Evolutionary conservation across 2,888 invertebrate genomes (phyloP).

Genomic region (Pardosa pseudoannulata): DNA sequence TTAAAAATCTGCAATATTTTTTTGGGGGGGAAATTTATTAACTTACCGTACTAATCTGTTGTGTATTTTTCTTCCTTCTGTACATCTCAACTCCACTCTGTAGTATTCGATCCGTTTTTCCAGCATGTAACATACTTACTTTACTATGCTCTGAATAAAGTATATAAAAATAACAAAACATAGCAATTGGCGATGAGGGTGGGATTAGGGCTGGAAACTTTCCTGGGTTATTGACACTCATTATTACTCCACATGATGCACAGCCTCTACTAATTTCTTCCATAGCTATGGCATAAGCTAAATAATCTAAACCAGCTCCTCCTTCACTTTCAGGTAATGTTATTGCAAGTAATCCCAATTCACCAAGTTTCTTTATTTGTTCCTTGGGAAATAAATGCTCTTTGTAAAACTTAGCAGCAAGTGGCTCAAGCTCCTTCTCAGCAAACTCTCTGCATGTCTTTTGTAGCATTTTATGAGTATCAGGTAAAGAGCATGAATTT

Average conservation of each 20-base stretch:
- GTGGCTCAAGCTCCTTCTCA: slow-evolving; percentile 90
- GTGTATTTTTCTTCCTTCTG: no score
- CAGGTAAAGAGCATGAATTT: slow-evolving; percentile 79
- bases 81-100: no score
- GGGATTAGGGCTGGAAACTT: no score
- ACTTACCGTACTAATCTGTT: no score
- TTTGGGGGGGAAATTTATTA: no score
- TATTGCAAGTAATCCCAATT: slow-evolving; percentile 92
- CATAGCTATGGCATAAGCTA: slow-evolving; percentile 94
- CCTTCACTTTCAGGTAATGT: slow-evolving; percentile 88
- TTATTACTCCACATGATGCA: slow-evolving; percentile 94
- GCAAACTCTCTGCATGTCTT: slow-evolving; percentile 95
- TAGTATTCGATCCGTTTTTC: no score
- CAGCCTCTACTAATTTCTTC: slow-evolving; percentile 95
- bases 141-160: no score
- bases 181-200: no score
- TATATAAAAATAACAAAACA: no score
- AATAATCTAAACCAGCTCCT: slow-evolving; percentile 92
- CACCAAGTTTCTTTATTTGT: slow-evolving; percentile 91
- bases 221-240: slow-evolving; percentile 98
- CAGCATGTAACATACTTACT: no score
- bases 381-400: slow-evolving; percentile 87
- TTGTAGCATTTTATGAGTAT: slow-evolving; percentile 93
- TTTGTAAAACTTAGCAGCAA: slow-evolving; percentile 89
- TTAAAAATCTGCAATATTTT: no score